Conservation (phyloP, 2,888 invertebrate species). For the Tetragnatha montana region DNA sequence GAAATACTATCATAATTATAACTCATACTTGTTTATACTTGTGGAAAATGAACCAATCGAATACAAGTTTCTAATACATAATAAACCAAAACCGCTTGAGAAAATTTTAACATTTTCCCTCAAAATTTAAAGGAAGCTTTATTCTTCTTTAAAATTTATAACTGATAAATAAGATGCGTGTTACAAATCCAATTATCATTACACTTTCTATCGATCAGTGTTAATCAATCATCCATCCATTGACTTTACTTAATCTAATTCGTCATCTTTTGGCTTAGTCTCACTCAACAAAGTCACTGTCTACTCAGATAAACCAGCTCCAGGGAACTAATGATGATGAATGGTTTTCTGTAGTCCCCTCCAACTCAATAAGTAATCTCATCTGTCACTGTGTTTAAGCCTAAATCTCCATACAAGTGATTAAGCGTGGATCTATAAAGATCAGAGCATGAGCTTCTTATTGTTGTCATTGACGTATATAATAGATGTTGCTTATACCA, state of each 20-base stretch:
- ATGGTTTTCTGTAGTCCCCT: neutral
- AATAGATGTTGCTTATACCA: too few species aligned
- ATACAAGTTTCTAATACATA: too few species aligned
- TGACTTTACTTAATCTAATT: neutral
- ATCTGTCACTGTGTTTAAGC: neutral
- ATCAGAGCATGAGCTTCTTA: neutral
- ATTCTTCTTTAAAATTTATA: too few species aligned
- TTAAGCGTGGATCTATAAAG: neutral
- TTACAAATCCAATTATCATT: neutral
- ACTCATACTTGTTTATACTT: too few species aligned
- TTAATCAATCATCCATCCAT: neutral
- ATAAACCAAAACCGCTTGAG: too few species aligned
- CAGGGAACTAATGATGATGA: neutral
- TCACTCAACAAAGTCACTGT: neutral
- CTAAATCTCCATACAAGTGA: neutral
- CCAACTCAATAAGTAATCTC: too few species aligned
- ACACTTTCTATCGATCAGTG: neutral
- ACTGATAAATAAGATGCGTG: too few species aligned
- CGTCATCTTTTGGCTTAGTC: neutral
- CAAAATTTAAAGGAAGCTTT: too few species aligned
- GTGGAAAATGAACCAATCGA: too few species aligned
- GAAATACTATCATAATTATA: too few species aligned
- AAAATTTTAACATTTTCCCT: too few species aligned
- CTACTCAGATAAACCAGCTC: neutral
- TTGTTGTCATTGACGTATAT: too few species aligned